Evolutionary conservation across 2,888 invertebrate genomes (phyloP), one percentile per base, ranked within the genome.

Genomic region (Urechis unicinctus): DNA sequence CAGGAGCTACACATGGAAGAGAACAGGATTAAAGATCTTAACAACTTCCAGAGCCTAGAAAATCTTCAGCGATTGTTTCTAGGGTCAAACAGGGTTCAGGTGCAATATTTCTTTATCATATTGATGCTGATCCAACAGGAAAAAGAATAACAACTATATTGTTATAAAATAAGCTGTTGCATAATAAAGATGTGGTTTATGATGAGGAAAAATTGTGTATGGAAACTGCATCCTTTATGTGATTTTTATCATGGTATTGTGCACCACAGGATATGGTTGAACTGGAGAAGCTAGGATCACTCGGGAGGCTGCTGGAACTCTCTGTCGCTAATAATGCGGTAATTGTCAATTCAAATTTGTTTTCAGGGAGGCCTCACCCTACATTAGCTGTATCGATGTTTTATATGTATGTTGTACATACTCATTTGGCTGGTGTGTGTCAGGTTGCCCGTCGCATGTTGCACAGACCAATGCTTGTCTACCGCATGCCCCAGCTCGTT

Each of bases 1-100:
- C 69, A 72, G 61, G 78, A 78, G 58, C 64, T 78, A 13, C 78
- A 78, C 55, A 56, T 78, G 57, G 78, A 78, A 63, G 78, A 78
- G 56, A 78, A 78, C 63, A 61, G 78, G 25, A 64, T 78, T 2
- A 50, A 52, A 22, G 73, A 74, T 30, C 60, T 78, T n/a, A 57
- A 66, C 28, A 66, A 73, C 59, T 58, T 78, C 17, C 62, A 61
- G 46, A 63, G 65, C 54, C 63, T 78, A 45, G 70, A 72, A 55
- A 72, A 70, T 55, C 66, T 78, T 9, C 70, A 75, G 63, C 64
- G 75, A 43, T 66, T 78, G n/a, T 78, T 73, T 62, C 66, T 78
- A 3, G 78, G 77, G 13, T 70, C 72, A 50, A 78, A 78, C 59
- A 68, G 75, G 56, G 66, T 78, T 43, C 73, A 74, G 70, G 74